Percentiles rank a stretch among this genome's conserved stretches.
phyloP scores from a whole-genome alignment of 2,113 vertebrate species.

The Gallinago jamesoni region DNA sequence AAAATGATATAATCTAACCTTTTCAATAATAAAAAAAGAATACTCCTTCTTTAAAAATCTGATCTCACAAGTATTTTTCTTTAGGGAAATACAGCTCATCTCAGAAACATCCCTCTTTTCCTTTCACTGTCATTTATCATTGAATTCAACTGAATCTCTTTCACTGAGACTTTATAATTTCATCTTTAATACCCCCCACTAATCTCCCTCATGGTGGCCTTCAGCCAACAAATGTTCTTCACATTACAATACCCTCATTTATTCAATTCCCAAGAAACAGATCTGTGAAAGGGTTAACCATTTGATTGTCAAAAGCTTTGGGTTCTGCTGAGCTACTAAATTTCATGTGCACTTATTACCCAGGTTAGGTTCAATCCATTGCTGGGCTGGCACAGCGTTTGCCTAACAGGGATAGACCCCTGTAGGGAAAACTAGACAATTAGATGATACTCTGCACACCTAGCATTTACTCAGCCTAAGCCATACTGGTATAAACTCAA shows the following conservation, averaged over 20 bases:
- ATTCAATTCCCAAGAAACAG: constrained; percentile 53
- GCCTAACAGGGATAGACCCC: constrained; percentile 49
- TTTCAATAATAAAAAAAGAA: constrained; percentile 63
- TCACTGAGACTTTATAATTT: constrained; percentile 69
- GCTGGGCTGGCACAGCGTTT: constrained; percentile 30
- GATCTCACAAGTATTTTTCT: constrained; percentile 62
- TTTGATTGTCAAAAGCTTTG: constrained; percentile 67
- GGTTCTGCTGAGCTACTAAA: constrained; percentile 61
- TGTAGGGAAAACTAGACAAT: constrained; percentile 64
- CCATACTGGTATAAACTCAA: constrained; percentile 33
- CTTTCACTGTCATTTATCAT: constrained; percentile 59
- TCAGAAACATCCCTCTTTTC: constrained; percentile 56
- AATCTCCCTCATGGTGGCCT: constrained; percentile 70
- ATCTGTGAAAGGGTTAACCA: constrained; percentile 50
- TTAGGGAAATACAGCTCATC: constrained; percentile 63
- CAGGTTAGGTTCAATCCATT: constrained; percentile 59
- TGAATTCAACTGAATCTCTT: constrained; percentile 68
- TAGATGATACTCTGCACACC: constrained; percentile 15
- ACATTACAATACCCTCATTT: constrained; percentile 65
- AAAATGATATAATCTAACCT: constrained; percentile 68
- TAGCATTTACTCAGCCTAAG: constrained; percentile 31
- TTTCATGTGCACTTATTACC: constrained; percentile 54
- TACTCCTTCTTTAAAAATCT: constrained; percentile 57
- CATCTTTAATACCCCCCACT: constrained; percentile 69
- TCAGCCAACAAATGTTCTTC: constrained; percentile 68